phyloP scores from a whole-genome alignment of 2,888 invertebrate species.

The Tolmerus cingulatus region DNA sequence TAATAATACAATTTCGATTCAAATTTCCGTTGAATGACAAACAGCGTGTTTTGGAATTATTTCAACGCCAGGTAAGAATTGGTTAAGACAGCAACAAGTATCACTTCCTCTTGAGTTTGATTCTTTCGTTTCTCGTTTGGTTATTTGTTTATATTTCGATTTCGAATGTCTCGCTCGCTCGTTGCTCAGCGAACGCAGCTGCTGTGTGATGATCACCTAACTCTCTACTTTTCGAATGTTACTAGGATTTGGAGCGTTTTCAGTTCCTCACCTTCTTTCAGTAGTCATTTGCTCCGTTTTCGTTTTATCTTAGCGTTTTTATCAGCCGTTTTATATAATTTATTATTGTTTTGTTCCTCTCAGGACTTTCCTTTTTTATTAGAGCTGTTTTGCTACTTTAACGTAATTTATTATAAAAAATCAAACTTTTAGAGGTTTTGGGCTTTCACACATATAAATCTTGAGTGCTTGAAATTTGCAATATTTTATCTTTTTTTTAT shows the following conservation, averaged over 20 bases:
- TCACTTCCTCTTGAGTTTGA: neutral
- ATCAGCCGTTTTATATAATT: neutral
- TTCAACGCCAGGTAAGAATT: constrained; percentile 95
- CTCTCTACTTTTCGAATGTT: constrained; percentile 22
- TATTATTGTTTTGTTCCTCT: neutral
- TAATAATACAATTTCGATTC: constrained; percentile 50
- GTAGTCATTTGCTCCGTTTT: neutral
- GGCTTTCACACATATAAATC: neutral
- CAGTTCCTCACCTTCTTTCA: neutral
- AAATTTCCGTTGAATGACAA: constrained; percentile 48
- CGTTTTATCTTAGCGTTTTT: neutral
- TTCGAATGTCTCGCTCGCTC: neutral
- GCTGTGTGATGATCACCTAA: constrained; percentile 17
- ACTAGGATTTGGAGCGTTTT: constrained; percentile 10
- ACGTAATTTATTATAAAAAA: neutral
- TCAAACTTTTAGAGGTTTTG: constrained; percentile 1
- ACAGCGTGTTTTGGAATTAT: constrained; percentile 98
- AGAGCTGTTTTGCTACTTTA: constrained; percentile 8
- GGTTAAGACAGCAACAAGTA: constrained; percentile 51
- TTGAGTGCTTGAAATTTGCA: neutral
- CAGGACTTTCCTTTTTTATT: neutral
- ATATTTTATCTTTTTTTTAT: neutral
- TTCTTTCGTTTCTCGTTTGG: neutral
- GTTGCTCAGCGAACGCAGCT: neutral
- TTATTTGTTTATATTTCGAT: constrained; percentile 3